phyloP scores from a whole-genome alignment of 1,140 invertebrate species.

The Medauroidea extradentata region DNA sequence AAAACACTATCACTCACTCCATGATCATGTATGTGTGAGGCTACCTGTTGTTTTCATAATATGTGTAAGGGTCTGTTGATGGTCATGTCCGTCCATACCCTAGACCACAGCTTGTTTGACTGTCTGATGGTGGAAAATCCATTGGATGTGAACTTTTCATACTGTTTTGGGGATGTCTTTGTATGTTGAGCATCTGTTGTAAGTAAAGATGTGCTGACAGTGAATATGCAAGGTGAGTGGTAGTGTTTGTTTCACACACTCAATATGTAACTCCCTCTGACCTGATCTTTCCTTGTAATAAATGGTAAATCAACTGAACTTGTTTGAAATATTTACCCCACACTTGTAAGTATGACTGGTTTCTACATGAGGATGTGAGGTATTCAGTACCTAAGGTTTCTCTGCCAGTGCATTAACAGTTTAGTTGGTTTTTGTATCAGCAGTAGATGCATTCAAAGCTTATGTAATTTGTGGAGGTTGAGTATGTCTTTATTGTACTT shows the following conservation, averaged over 20 bases:
- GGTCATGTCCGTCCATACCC: conserved; percentile 26
- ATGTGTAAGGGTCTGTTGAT: conserved; percentile 22
- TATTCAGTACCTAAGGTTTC: too few species aligned
- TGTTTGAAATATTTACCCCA: conserved; percentile 28
- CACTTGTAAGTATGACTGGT: background rate
- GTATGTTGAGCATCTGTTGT: conserved; percentile 11
- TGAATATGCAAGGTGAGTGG: conserved; percentile 18
- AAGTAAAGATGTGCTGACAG: conserved; percentile 10
- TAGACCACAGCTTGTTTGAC: conserved; percentile 30
- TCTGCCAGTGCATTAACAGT: too few species aligned
- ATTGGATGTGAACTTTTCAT: conserved; percentile 13
- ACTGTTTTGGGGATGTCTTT: conserved; percentile 7
- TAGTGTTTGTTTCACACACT: conserved; percentile 14
- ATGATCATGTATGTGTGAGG: background rate
- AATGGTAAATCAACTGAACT: conserved; percentile 15
- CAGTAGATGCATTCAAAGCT: too few species aligned
- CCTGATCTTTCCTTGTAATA: conserved; percentile 22
- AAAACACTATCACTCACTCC: background rate
- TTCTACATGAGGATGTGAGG: too few species aligned
- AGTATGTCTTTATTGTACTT: too few species aligned
- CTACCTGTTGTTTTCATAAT: conserved; percentile 26
- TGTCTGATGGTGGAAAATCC: conserved; percentile 19
- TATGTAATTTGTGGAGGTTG: too few species aligned
- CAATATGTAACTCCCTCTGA: conserved; percentile 19
- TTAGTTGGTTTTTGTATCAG: too few species aligned